Conservation (phyloP, 2,113 vertebrate species). For the Corythaeola cristata region DNA sequence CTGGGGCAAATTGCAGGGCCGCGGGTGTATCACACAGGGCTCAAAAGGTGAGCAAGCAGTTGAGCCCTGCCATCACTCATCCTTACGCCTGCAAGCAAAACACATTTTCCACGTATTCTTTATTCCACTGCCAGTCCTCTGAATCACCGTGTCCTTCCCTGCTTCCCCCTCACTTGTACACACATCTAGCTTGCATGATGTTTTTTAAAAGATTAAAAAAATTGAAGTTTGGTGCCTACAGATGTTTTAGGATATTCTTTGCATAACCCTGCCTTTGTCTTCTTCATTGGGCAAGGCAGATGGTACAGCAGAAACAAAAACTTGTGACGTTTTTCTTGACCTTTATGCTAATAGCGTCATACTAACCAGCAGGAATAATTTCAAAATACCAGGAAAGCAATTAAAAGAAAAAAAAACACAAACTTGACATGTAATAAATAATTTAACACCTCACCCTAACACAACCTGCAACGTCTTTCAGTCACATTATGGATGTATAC, state of each 20-base stretch:
- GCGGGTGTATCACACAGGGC: not conserved
- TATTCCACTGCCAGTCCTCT: slow-evolving; percentile 35
- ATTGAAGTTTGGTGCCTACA: not conserved
- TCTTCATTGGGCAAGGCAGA: not conserved
- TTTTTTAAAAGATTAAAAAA: not conserved
- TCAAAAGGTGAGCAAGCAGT: not conserved
- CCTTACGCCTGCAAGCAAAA: not conserved
- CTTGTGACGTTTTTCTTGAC: not conserved
- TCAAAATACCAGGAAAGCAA: slow-evolving; percentile 15
- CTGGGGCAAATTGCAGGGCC: not conserved
- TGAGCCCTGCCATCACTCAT: not conserved
- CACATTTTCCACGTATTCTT: not conserved
- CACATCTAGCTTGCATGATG: not conserved
- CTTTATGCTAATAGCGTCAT: not conserved
- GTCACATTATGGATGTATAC: not conserved
- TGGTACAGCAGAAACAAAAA: not conserved
- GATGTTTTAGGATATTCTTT: not conserved
- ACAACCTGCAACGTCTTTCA: not conserved
- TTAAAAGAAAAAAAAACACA: not conserved
- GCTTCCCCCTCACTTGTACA: not conserved
- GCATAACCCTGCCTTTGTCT: not conserved
- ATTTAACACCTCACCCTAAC: not conserved
- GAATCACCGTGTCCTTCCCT: not conserved
- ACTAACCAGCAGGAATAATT: not conserved
- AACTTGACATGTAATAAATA: slow-evolving; percentile 20